A percentile compares a stretch with the other conserved stretches of the same genome.
Conservation (phyloP, 2,113 vertebrate species). For the Cottus gobio region DNA sequence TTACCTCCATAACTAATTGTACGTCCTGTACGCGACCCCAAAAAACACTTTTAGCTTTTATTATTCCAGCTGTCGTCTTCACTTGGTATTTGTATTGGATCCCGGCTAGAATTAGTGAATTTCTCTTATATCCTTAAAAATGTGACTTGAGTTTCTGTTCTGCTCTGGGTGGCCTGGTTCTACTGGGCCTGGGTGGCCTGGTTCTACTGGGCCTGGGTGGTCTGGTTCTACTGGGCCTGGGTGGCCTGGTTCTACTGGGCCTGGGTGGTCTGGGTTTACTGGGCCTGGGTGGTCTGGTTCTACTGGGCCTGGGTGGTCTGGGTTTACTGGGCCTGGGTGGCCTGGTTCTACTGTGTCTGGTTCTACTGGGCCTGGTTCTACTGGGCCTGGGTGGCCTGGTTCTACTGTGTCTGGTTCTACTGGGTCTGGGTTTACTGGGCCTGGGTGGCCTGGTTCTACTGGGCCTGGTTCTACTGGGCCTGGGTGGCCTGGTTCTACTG, state of each 20-base stretch:
- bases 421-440: too few relatives aligned
- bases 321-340: too few relatives aligned
- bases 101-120: background rate
- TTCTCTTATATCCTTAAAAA: too few relatives aligned
- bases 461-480: background rate
- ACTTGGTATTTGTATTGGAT: background rate
- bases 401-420: slow-evolving; percentile 85
- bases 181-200: slow-evolving; percentile 59
- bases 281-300: slow-evolving; percentile 75
- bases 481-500: too few relatives aligned
- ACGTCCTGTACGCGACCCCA: background rate
- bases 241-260: slow-evolving; percentile 84
- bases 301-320: slow-evolving; percentile 92
- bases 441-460: too few relatives aligned
- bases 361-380: too few relatives aligned
- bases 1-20: background rate
- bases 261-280: too few relatives aligned
- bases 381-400: slow-evolving; percentile 73
- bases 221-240: slow-evolving; percentile 87
- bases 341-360: slow-evolving; percentile 85
- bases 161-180: too few relatives aligned
- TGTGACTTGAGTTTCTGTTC: background rate
- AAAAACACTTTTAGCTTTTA: background rate
- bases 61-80: background rate
- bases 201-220: slow-evolving; percentile 87